Base-by-base conservation (phyloP, 2,888 invertebrate species). In the Acronicta leporina region DNA sequence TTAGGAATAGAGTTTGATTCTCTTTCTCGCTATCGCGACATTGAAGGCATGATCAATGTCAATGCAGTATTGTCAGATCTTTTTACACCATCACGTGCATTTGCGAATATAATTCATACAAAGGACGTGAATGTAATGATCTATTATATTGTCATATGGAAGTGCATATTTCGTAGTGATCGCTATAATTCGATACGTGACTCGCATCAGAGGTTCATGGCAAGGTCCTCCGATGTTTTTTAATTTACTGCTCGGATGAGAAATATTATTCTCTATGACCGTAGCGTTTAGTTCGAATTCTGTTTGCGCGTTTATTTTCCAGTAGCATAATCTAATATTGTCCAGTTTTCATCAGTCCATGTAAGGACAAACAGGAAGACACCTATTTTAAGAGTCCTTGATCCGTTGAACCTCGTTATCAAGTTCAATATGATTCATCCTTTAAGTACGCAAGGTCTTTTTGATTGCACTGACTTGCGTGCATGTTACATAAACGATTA, bases 341-440 rank as follows among this genome's bases (percentile, higher is more conserved):
- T 81, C 79, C 73, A 78, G 81, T 82, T 85, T 83, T 85, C 73
- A 79, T 82, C 63, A 76, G 77, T 74, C 82, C 76, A 78, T 73
- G 82, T 86, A 86, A 88, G 88, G 90, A 90, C 82, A 88, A 90
- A 89, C 92, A 92, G 92, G 92, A 92, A 91, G 89, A 81, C 65
- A 85, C 86, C 85, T 83, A 89, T 91, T 92, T 85, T 73, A 61
- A 56, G 27, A 65, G 83, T 70, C 87, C 87, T 87, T 87, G 85
- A 86, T 86, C 83, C 70, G 63, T 64, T 81, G 80, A 82, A 79
- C 81, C 79, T 82, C 74, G 72, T 75, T 75, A 79, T 80, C 81
- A 84, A 85, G 86, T 87, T 86, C 84, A 82, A 79, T 73, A 72
- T 79, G 82, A 84, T 73, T 84, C 80, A 75, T 66, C 46, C 43